phyloP scores from a whole-genome alignment of 2,888 invertebrate species.

The Protodeltote pygarga region DNA sequence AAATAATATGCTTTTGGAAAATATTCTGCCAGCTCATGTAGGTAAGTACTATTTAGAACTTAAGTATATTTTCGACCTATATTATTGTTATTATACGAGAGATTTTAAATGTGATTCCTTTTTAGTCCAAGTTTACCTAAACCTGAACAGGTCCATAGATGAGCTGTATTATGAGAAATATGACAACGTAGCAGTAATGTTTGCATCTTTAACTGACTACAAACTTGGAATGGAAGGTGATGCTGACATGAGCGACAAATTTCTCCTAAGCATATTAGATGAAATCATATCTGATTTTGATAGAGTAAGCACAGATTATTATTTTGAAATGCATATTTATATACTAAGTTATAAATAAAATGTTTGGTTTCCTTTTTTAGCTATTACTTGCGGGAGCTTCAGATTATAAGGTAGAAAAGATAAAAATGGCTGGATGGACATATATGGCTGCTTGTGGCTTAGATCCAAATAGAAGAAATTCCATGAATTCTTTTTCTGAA shows the following conservation, averaged over 20 bases:
- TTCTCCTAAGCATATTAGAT: conserved; percentile 92
- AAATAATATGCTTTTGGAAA: conserved; percentile 95
- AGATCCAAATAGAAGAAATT: conserved; percentile 90
- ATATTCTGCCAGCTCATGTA: conserved; percentile 97
- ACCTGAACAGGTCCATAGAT: conserved; percentile 89
- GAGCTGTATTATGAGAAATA: conserved; percentile 96
- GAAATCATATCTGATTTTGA: conserved; percentile 98
- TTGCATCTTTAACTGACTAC: conserved; percentile 96
- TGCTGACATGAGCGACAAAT: conserved; percentile 89
- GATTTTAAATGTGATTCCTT: conserved; percentile 29
- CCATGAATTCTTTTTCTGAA: conserved; percentile 75
- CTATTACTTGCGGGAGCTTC: conserved; percentile 88
- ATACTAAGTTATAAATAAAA: not conserved
- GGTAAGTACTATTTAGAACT: conserved; percentile 86
- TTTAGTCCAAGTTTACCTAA: conserved; percentile 92
- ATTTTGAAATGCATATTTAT: not conserved
- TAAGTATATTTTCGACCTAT: not conserved
- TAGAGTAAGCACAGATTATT: conserved; percentile 85
- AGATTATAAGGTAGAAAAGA: conserved; percentile 95
- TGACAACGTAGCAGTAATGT: conserved; percentile 97
- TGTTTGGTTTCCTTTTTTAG: conserved; percentile 61
- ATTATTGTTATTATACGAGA: not conserved
- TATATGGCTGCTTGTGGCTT: conserved; percentile 99
- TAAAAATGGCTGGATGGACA: conserved; percentile 98
- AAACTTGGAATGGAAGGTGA: conserved; percentile 89